Base-by-base conservation (phyloP, 2,797 vertebrate species). In the Cyprinella venusta region DNA sequence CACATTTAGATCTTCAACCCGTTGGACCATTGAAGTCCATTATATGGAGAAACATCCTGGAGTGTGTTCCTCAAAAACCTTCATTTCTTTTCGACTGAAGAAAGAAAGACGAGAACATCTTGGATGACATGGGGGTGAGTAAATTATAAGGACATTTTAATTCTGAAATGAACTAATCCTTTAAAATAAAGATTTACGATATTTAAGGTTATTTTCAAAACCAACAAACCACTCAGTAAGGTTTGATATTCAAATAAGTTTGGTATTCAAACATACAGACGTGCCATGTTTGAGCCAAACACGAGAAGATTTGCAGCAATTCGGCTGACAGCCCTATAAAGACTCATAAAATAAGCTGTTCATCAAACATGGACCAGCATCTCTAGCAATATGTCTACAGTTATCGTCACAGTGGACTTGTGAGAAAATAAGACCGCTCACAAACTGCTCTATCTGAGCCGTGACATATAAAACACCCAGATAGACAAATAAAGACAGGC, bases 401-500 rank as follows among this genome's bases (percentile, higher is more conserved):
- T 88, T 56, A 71, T 87, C 80, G 80, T 88, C 86, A 84, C 90
- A 88, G 87, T 81, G 38, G 24, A 61, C 61, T 59, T 50, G 26
- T 18, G 19, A 59, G 36, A 38, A 82, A 81, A 85, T 56, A 42
- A 70, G 70, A 45, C 13, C 54, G 24, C 24, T 40, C 24, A 90
- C 88, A 89, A 90, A 90, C 88, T 84, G 87, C 89, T 93, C 90
- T 84, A 90, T 93, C 59, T 15, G 59, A 61, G 59, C 91, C 90
- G 75, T 45, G 91, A 93, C 90, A 93, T 91, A 88, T 84, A 89
- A 74, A 72, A 90, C 88, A 89, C 91, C 92, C 86, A 63, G 76
- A 1, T 81, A 92, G 93, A 94, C 92, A 93, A 93, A 94, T 91
- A 89, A 89, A 93, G 91, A 93, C 85, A 50, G 86, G 81, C 84